phyloP scores from a whole-genome alignment of 2,113 vertebrate genomes.

The Lophius piscatorius region DNA sequence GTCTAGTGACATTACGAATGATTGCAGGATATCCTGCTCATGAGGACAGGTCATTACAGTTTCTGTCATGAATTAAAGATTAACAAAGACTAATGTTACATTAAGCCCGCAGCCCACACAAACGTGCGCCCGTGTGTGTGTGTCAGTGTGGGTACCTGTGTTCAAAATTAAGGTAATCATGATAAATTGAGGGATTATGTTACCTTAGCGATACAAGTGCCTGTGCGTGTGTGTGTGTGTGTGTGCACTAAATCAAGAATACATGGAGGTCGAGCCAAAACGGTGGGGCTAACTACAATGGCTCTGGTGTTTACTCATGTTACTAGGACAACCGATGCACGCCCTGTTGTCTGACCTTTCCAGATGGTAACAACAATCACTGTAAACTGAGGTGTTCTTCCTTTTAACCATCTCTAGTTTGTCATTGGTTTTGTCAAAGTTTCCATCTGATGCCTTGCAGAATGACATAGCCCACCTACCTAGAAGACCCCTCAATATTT shows the following conservation, averaged over 20 bases:
- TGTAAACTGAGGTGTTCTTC: constrained; percentile 35
- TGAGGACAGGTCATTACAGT: constrained; percentile 35
- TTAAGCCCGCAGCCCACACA: constrained; percentile 23
- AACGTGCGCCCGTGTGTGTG: neutral
- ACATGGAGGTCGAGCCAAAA: constrained; percentile 36
- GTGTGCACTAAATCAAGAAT: constrained; percentile 41
- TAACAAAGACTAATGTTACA: constrained; percentile 63
- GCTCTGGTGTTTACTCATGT: constrained; percentile 59
- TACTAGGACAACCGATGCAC: constrained; percentile 56
- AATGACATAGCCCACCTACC: no score
- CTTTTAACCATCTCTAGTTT: no score
- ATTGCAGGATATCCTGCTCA: constrained; percentile 63
- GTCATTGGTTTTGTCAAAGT: no score
- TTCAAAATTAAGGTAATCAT: constrained; percentile 26
- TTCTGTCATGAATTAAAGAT: constrained; percentile 55
- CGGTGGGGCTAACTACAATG: constrained; percentile 42
- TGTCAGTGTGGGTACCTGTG: constrained; percentile 8
- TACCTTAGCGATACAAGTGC: neutral
- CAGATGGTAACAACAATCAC: constrained; percentile 48
- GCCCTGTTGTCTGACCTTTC: constrained; percentile 55
- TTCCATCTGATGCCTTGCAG: no score
- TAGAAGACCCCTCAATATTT: no score
- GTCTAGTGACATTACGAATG: constrained; percentile 26
- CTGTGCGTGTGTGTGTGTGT: neutral
- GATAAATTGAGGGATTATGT: constrained; percentile 7